phyloP scores from a whole-genome alignment of 2,113 vertebrate species.

The Hiodon alosoides region DNA sequence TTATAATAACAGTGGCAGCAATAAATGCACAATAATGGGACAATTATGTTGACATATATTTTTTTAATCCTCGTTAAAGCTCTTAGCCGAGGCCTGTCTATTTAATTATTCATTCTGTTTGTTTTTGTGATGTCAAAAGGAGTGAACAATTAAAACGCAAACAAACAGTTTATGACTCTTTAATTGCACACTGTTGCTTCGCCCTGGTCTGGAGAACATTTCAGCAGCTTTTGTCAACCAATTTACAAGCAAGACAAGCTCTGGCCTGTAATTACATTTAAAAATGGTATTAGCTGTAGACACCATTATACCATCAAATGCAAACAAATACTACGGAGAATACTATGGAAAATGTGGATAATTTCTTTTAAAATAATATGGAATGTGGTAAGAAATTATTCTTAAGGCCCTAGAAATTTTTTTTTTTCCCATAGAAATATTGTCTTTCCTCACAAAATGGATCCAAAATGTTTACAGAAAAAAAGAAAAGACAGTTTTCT shows the following conservation, averaged over 20 bases:
- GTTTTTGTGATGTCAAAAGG: constrained; percentile 40
- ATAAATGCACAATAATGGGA: constrained; percentile 2
- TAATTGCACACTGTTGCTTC: constrained; percentile 42
- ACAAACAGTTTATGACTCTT: constrained; percentile 33
- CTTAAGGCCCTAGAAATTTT: no score
- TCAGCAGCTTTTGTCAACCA: constrained; percentile 42
- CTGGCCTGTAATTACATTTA: constrained; percentile 48
- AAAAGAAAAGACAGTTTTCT: no score
- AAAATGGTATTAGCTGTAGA: constrained; percentile 36
- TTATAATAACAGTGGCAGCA: background rate
- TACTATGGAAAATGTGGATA: no score
- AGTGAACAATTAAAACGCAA: constrained; percentile 25
- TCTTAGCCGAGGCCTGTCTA: background rate
- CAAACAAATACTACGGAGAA: no score
- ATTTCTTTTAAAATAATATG: no score
- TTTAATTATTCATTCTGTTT: constrained; percentile 28
- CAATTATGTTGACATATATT: background rate
- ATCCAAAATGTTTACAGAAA: no score
- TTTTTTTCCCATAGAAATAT: no score
- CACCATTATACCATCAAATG: constrained; percentile 12
- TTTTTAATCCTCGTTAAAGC: background rate
- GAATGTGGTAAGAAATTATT: no score
- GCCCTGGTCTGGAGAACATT: constrained; percentile 38
- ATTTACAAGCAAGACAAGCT: constrained; percentile 46
- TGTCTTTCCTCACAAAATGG: no score